Evolutionary conservation across 1,140 invertebrate species (phyloP).

Genomic region (Bombus waltoni): DNA sequence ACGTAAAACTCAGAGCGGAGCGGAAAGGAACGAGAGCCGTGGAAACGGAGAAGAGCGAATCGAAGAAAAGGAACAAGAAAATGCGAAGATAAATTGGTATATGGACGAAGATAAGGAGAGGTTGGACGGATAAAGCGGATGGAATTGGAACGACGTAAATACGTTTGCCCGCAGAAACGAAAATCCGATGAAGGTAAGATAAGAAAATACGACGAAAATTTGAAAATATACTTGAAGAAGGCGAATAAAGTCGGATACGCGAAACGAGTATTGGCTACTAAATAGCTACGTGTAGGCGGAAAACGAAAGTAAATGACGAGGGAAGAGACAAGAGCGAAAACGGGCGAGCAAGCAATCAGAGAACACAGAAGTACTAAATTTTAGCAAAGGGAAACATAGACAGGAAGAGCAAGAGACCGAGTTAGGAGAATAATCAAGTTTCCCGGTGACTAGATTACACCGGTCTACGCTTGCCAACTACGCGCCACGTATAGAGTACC

Average conservation of each 20-base stretch:
- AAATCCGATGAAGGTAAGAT: not conserved
- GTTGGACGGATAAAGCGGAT: too few species aligned
- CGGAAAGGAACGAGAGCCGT: too few species aligned
- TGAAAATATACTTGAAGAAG: not conserved
- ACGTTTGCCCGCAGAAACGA: too few species aligned
- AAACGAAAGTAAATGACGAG: not conserved
- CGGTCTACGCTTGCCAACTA: constrained; percentile 66
- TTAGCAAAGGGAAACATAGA: constrained; percentile 22
- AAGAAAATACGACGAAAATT: not conserved
- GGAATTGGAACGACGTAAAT: too few species aligned
- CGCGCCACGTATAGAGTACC: constrained; percentile 54
- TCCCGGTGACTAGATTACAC: constrained; percentile 74
- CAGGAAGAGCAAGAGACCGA: constrained; percentile 53
- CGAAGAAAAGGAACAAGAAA: not conserved
- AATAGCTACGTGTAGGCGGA: not conserved
- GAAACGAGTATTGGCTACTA: not conserved
- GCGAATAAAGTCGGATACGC: too few species aligned
- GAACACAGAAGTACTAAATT: constrained; percentile 6
- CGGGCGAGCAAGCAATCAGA: constrained; percentile 12
- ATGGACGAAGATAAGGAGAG: not conserved
- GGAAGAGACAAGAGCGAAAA: not conserved
- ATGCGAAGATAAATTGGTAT: not conserved
- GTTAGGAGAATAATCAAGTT: constrained; percentile 72
- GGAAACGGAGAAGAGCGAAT: not conserved
- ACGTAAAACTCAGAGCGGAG: not conserved